Percentiles rank a stretch among this genome's conserved stretches.
Evolutionary conservation across 2,113 vertebrate species (phyloP).

Genomic region (Triplophysa dalaica): DNA sequence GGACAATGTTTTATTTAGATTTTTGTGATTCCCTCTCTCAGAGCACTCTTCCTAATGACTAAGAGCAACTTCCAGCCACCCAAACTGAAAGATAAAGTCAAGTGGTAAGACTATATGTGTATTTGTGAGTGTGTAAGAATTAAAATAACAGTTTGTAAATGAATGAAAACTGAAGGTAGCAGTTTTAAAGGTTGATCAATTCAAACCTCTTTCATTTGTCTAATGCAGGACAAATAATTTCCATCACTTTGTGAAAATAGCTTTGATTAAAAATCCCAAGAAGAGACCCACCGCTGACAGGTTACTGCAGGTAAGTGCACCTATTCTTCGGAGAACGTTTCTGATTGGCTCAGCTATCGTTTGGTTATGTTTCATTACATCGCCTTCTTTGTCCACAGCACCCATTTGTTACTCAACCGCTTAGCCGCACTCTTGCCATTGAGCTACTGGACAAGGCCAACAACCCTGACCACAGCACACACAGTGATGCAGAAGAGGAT

Average conservation of each 20-base stretch:
- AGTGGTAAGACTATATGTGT: conserved; percentile 80
- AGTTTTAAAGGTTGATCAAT: not conserved
- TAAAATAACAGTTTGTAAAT: not conserved
- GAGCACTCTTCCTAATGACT: conserved; percentile 98
- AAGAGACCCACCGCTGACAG: conserved; percentile 96
- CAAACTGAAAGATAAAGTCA: conserved; percentile 96
- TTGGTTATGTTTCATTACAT: not conserved
- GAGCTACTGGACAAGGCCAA: conserved; percentile 95
- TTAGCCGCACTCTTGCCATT: conserved; percentile 92
- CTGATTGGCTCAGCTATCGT: not conserved
- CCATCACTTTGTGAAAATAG: conserved; percentile 97
- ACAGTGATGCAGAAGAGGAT: conserved; percentile 93
- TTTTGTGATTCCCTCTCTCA: conserved; percentile 60
- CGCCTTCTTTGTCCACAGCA: conserved; percentile 75
- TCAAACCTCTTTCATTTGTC: conserved; percentile 30
- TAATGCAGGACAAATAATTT: conserved; percentile 91
- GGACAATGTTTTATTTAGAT: not conserved
- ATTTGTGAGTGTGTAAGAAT: not conserved
- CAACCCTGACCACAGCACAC: conserved; percentile 94
- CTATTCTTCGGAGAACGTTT: not conserved
- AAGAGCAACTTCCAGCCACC: conserved; percentile 99
- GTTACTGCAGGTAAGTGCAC: conserved; percentile 83
- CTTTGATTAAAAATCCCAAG: conserved; percentile 96
- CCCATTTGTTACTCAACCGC: conserved; percentile 92
- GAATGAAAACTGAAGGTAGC: not conserved